Base-by-base conservation (phyloP, 2,888 invertebrate genomes). In the Scrobipalpa costella region DNA sequence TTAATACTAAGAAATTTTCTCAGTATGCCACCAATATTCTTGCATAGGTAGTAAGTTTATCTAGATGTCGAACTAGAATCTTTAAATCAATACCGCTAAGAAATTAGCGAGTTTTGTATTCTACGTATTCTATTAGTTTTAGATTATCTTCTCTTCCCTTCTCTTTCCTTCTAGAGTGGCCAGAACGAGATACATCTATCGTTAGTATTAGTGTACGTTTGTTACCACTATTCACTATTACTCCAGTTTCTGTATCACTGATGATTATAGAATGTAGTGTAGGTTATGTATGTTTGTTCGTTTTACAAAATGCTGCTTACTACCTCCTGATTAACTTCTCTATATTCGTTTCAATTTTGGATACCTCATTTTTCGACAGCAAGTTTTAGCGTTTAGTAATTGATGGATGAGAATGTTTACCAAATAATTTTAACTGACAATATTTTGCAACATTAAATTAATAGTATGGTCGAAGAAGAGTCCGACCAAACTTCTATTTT, bases 91-190 rank as follows among this genome's bases (percentile, higher is more conserved):
- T 66, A 63, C 65, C 66, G 62, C 65, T 67, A 59, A 63, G 36
- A 64, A 66, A 63, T 61, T 68, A 62, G 55, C 67, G 67, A 71
- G 73, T 71, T 70, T 63, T 55, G 62, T 52, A 61, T 61, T 55
- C 61, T 55, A 27, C 11, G 17, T 21, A 19, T 40, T 44, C 40
- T 40, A 58, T 57, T 57, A 19, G 15, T 57, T 17, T n/a, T 49
- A 57, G 15, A 21, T 52, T n/a, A 9, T 19, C 34, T 15, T 50
- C 36, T 44, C 47, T 60, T 33, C 47, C 33, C 82, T 83, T 75
- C 80, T 84, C 81, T 84, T 78, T 66, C 65, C 63, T 63, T 74
- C 73, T 79, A 85, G 81, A 85, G 84, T 74, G 73, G 82, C 66
- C 75, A 73, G 81, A 84, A 84, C 80, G 68, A 63, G 63, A 64